Base-by-base conservation (phyloP, 2,113 vertebrate species). In the Apteryx owenii region DNA sequence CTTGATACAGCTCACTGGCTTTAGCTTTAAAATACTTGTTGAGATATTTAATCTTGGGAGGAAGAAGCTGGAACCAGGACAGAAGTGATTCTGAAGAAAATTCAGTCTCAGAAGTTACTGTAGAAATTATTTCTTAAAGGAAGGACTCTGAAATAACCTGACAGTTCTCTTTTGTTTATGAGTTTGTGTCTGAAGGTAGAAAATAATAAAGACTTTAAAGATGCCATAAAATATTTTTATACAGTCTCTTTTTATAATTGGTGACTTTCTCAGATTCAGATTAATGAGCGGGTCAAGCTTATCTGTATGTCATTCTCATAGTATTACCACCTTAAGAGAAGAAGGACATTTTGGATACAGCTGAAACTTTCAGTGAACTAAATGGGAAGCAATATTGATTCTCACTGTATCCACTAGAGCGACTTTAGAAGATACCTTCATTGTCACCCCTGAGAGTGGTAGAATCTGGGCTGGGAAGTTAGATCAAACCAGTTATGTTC, bases 71-170 rank as follows among this genome's bases (percentile, higher is more conserved):
- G 68, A 40, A 68, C 36, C 51, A n/a, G 38, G 87, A 62, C 16
- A 77, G 36, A 84, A 79, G 15, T 7, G 70, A 54, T 51, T 81
- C 60, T 18, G 46, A 69, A 79, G 66, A 44, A 77, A 83, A 90
- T 26, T 48, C 58, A 71, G 42, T 31, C 21, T 88, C 40, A 13
- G 53, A 80, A 70, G 60, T 0, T 0, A 70, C 0, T 31, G 50
- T 18, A 62, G 19, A 46, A 66, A 88, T 53, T 69, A 48, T 5
- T 66, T 25, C 14, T 72, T 42, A 31, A 62, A 83, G 53, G 40
- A 77, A 21, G 21, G 58, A 88, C 28, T 46, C 10, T 54, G 75
- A 69, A 81, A 80, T 54, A 72, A 73, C 29, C 36, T 36, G 36
- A n/a, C 5, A 23, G 21, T 53, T 58, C 50, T 40, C 38, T 70